Conservation (phyloP, 2,113 vertebrate genomes). For the Semnornis frantzii region DNA sequence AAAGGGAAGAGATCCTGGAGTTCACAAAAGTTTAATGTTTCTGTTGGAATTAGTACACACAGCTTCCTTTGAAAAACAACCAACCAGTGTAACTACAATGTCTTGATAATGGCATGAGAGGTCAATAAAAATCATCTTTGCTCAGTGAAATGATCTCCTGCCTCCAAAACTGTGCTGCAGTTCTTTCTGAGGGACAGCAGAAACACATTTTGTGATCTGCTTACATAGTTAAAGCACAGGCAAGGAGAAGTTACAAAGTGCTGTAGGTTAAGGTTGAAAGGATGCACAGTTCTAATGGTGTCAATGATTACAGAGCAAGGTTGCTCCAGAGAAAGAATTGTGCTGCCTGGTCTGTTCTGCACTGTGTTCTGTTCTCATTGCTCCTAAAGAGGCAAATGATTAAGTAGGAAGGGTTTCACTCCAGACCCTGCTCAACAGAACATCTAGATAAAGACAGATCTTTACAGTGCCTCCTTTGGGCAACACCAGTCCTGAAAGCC, state of each 20-base stretch:
- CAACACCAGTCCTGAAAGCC: neutral
- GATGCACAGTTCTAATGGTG: neutral
- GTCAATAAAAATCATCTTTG: neutral
- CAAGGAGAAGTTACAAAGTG: neutral
- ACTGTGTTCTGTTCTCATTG: too few relatives aligned
- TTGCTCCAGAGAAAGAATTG: neutral
- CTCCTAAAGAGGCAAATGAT: too few relatives aligned
- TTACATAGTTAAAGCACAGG: neutral
- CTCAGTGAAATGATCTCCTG: neutral
- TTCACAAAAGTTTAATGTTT: neutral
- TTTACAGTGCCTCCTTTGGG: neutral
- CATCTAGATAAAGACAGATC: neutral
- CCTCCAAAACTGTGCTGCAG: neutral
- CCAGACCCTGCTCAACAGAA: neutral
- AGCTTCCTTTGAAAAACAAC: neutral
- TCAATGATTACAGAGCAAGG: conserved; percentile 58
- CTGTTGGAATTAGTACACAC: neutral
- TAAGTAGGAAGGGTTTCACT: neutral
- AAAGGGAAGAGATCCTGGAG: neutral
- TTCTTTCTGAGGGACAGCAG: neutral
- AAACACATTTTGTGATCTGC: neutral
- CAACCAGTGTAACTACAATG: neutral
- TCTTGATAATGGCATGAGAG: neutral
- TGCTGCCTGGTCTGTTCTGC: neutral
- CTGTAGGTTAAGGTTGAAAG: conserved; percentile 8